Conservation (phyloP, 2,797 vertebrate genomes). For the Somateria mollissima region DNA sequence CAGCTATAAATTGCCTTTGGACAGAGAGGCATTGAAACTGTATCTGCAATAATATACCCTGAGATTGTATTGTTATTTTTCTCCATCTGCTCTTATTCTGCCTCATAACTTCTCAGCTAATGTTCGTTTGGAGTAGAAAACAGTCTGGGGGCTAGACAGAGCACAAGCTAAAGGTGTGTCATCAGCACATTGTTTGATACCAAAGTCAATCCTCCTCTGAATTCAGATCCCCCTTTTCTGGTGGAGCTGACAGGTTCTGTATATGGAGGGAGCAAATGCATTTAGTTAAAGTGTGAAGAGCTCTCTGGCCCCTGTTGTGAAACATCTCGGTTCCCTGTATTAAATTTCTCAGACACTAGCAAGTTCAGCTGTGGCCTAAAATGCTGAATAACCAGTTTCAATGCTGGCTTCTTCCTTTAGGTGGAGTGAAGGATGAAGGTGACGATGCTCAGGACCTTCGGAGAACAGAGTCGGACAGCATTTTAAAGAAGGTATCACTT, state of each 20-base stretch:
- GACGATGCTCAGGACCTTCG: constrained; percentile 91
- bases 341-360: constrained; percentile 18
- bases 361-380: background rate
- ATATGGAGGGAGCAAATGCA: background rate
- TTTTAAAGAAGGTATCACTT: constrained; percentile 92
- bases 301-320: background rate
- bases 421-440: constrained; percentile 88
- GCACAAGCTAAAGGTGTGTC: background rate
- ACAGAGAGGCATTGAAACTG: constrained; percentile 26
- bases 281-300: constrained; percentile 9
- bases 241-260: background rate
- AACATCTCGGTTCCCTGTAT: constrained; percentile 6
- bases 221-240: constrained; percentile 4
- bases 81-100: constrained; percentile 35
- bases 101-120: constrained; percentile 33
- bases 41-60: background rate
- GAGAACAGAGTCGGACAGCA: constrained; percentile 93
- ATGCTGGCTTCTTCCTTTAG: constrained; percentile 72
- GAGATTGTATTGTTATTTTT: background rate
- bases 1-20: constrained; percentile 36
- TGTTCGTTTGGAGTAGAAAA: background rate
- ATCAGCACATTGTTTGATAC: background rate
- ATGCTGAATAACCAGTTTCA: background rate
- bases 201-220: constrained; percentile 21
- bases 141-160: background rate